A percentile compares a stretch with the other conserved stretches of the same genome.
Evolutionary conservation across 2,797 vertebrate genomes (phyloP).

Genomic region (Pseudomugil gertrudae): DNA sequence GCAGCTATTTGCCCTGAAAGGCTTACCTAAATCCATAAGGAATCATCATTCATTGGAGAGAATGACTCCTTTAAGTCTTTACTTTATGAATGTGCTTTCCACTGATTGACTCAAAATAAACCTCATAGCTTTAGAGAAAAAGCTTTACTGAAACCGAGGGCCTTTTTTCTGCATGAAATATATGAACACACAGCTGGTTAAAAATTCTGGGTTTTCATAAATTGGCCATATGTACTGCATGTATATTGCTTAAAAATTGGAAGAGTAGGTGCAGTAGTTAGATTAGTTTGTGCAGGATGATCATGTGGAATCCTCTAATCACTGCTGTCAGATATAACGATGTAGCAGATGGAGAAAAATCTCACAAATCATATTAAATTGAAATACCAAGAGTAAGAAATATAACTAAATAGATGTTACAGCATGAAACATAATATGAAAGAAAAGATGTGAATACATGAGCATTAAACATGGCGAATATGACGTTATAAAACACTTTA

Average conservation of each 20-base stretch:
- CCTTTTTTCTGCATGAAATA: slow-evolving; percentile 24
- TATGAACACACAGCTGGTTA: slow-evolving; percentile 41
- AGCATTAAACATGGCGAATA: background rate
- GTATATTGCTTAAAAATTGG: background rate
- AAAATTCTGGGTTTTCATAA: slow-evolving; percentile 17
- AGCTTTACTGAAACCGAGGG: background rate
- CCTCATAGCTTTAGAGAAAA: background rate
- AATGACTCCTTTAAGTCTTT: slow-evolving; percentile 4
- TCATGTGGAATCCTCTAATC: slow-evolving; percentile 37
- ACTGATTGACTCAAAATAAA: slow-evolving; percentile 8
- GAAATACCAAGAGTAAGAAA: background rate
- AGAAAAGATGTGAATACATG: background rate
- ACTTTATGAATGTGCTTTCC: background rate
- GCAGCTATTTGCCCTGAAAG: slow-evolving; percentile 46
- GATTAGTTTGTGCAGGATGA: slow-evolving; percentile 13
- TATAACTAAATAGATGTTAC: background rate
- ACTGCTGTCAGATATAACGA: slow-evolving; percentile 41
- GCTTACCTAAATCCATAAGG: slow-evolving; percentile 32
- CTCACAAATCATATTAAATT: background rate
- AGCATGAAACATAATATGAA: background rate
- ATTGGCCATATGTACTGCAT: slow-evolving; percentile 31
- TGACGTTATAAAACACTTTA: background rate
- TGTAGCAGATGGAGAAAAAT: slow-evolving; percentile 37
- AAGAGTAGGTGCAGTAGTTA: slow-evolving; percentile 1
- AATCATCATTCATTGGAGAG: slow-evolving; percentile 18